Evolutionary conservation across 2,113 vertebrate genomes (phyloP), one percentile per base, ranked within the genome.

Genomic region (Arizona elegans): DNA sequence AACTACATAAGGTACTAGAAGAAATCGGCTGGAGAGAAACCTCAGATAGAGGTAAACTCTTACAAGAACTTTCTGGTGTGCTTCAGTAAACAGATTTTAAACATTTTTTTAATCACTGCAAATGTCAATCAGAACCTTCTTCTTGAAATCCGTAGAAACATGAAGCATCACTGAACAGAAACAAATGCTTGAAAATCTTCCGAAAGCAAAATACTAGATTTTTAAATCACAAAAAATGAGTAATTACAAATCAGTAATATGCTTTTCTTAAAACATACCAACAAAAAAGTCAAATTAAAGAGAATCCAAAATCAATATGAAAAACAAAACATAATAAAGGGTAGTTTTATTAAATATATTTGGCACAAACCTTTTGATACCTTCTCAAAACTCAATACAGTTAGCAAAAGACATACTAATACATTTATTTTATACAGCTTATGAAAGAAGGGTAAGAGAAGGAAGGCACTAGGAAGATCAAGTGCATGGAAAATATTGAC

Each of bases 401-500:
- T 96, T 96, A 96, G 93, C 96, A 93, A 93, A 95, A 95, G 90
- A 96, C 94, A 95, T 96, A 96, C 96, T 94, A 94, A 96, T 95
- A 97, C 95, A 96, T 94, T 94, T 95, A 97, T 94, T 95, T 96
- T 97, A 95, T 96, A 97, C 94, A 97, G 96, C 95, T 95, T 91
- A 95, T 95, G 94, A 97, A 96, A 95, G 65, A 88, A 90, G 91
- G 92, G 10, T 43, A 92, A 96, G 93, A 96, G n/a, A 55, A 92
- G 96, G 93, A 96, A 97, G 97, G 97, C 97, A 97, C 97, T 95
- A 97, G 96, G 96, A 97, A 95, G 93, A 94, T 96, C 95, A 97
- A 97, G 96, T 97, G 96, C 96, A 97, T 96, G 97, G 97, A 95
- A 97, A 96, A 96, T 96, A 96, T 96, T 96, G 95, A 96, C 95